Conservation (phyloP, 2,888 invertebrate species). For the Agrotis exclamationis region DNA sequence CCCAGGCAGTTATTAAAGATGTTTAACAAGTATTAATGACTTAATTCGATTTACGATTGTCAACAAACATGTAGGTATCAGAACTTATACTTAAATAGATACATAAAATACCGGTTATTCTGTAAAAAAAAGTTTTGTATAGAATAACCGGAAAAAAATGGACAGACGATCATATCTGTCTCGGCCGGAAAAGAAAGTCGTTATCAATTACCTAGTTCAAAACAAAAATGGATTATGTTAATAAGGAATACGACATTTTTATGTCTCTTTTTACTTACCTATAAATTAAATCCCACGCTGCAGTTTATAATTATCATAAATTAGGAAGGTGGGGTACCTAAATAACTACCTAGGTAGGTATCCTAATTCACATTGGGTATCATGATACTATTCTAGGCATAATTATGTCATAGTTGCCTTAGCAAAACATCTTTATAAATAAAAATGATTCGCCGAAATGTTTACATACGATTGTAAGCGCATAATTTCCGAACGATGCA, state of each 20-base stretch:
- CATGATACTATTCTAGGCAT: neutral
- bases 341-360: neutral
- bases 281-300: constrained; percentile 28
- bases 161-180: constrained; percentile 8
- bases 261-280: neutral
- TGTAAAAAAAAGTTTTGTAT: neutral
- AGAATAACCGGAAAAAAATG: constrained; percentile 40
- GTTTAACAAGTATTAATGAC: neutral
- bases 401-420: neutral
- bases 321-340: neutral
- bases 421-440: too few species aligned
- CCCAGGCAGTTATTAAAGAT: constrained; percentile 2
- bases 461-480: too few species aligned
- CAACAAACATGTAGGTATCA: neutral
- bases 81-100: neutral
- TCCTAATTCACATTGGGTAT: neutral
- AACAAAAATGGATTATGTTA: constrained; percentile 18
- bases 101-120: too few species aligned
- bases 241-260: constrained; percentile 15
- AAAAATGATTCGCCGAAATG: too few species aligned
- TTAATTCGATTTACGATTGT: constrained; percentile 16
- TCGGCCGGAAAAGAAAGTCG: constrained; percentile 56
- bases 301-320: too few species aligned
- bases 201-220: constrained; percentile 22
- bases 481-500: too few species aligned